Conservation (phyloP, 2,797 vertebrate genomes). For the Pteropus rufus region DNA sequence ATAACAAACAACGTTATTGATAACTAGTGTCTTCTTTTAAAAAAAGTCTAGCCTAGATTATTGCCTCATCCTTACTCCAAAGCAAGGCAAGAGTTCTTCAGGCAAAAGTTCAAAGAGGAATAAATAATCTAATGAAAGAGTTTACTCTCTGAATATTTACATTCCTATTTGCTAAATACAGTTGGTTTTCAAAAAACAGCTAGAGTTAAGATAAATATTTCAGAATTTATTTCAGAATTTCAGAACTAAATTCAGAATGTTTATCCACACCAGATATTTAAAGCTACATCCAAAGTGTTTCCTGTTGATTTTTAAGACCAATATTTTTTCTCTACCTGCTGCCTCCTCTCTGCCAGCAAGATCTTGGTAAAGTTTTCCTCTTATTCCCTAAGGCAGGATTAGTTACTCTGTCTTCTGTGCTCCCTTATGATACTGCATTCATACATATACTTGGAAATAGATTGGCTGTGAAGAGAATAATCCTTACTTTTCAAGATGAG, state of each 20-base stretch:
- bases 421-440: background rate
- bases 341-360: background rate
- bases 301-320: background rate
- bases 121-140: background rate
- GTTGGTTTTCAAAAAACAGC: slow-evolving; percentile 26
- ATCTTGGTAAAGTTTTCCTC: background rate
- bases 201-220: slow-evolving; percentile 23
- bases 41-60: background rate
- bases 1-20: background rate
- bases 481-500: background rate
- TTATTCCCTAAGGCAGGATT: background rate
- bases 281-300: background rate
- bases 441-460: background rate
- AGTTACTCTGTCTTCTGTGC: background rate
- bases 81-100: background rate
- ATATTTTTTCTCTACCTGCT: background rate
- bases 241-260: background rate
- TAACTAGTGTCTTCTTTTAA: background rate
- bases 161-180: slow-evolving; percentile 15
- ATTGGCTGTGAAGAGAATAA: background rate
- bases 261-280: background rate
- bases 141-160: slow-evolving; percentile 28
- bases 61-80: background rate
- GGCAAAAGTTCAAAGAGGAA: background rate
- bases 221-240: too few relatives aligned